Conservation (phyloP, 2,797 vertebrate genomes). For the Propithecus perrieri region DNA sequence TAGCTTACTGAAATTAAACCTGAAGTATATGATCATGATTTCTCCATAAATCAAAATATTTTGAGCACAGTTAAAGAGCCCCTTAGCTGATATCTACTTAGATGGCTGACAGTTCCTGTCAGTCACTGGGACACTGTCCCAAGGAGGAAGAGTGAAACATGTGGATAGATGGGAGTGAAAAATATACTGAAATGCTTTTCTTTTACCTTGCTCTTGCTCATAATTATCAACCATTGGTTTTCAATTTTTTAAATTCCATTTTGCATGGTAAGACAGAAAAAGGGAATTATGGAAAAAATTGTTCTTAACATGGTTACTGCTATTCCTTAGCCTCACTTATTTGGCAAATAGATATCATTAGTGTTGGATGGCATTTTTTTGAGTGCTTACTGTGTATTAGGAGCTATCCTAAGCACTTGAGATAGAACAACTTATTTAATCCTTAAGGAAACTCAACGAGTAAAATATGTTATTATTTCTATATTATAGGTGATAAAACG, state of each 20-base stretch:
- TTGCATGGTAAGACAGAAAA: background rate
- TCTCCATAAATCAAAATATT: background rate
- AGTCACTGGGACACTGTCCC: background rate
- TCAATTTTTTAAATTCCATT: background rate
- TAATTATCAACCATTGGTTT: background rate
- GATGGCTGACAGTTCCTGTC: background rate
- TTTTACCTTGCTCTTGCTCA: background rate
- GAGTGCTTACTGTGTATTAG: background rate
- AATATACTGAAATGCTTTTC: background rate
- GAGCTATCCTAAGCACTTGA: background rate
- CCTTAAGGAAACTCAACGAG: background rate
- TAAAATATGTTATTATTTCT: background rate
- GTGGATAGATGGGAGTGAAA: background rate
- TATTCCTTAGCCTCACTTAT: background rate
- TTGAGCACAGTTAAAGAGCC: background rate
- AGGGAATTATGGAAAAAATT: background rate
- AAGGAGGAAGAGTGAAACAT: background rate
- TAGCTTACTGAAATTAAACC: background rate
- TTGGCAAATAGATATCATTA: background rate
- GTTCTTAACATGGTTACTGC: background rate
- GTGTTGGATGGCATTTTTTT: background rate
- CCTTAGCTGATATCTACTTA: background rate
- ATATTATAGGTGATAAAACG: background rate
- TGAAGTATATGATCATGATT: background rate
- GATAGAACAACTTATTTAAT: background rate